phyloP scores from a whole-genome alignment of 2,888 invertebrate species.

The Julus scandinavius region DNA sequence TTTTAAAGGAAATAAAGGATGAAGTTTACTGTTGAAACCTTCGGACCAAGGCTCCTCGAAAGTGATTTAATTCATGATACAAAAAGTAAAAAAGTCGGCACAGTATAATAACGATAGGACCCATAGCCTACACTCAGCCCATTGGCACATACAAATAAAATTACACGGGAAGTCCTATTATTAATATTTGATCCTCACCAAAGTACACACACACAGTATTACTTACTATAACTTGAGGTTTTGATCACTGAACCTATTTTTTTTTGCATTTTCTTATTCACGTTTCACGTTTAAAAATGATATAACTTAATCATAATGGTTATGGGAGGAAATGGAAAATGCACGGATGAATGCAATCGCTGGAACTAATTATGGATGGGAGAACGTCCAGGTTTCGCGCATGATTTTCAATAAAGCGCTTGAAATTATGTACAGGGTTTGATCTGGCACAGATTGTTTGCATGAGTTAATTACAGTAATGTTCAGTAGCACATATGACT shows the following conservation, averaged over 20 bases:
- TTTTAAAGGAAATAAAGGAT: slow-evolving; percentile 39
- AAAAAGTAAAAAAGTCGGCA: slow-evolving; percentile 32
- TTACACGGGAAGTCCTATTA: slow-evolving; percentile 28
- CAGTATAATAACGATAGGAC: slow-evolving; percentile 27
- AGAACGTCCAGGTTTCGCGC: background rate
- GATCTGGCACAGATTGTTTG: background rate
- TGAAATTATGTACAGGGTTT: slow-evolving; percentile 4
- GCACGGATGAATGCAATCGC: slow-evolving; percentile 4
- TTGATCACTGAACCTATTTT: background rate
- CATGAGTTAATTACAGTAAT: slow-evolving; percentile 29
- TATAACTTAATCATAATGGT: slow-evolving; percentile 6
- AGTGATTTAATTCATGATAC: background rate
- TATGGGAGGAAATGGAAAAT: background rate
- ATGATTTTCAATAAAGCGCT: slow-evolving; percentile 1
- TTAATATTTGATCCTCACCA: slow-evolving; percentile 35
- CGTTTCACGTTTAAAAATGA: slow-evolving; percentile 11
- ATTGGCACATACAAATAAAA: slow-evolving; percentile 35
- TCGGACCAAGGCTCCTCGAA: slow-evolving; percentile 4
- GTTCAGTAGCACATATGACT: background rate
- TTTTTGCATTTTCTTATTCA: background rate
- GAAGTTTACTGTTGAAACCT: slow-evolving; percentile 25
- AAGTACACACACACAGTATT: slow-evolving; percentile 6
- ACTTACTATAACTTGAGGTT: background rate
- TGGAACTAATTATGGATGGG: background rate
- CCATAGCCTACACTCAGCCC: slow-evolving; percentile 37